Base-by-base conservation (phyloP, 2,113 vertebrate genomes). In the Chionis minor region DNA sequence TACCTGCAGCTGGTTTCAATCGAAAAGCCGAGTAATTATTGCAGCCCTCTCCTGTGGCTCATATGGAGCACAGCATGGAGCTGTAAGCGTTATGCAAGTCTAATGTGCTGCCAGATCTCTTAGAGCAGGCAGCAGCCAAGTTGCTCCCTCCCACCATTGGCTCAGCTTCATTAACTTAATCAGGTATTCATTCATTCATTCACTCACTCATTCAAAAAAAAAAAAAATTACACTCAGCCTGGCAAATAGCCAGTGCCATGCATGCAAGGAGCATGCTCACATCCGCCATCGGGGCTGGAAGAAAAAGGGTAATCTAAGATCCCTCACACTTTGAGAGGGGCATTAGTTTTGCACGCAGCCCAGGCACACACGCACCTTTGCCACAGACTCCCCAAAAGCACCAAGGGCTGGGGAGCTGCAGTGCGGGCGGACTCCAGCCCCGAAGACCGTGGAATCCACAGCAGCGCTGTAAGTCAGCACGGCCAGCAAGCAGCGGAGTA, bases 101-200 rank as follows among this genome's bases (percentile, higher is more conserved):
- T 98, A 98, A 98, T 94, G 97, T 96, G 98, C 98, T 98, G 98
- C 98, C 98, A 99, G 98, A 98, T 98, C 97, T 97, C 98, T 98
- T 49, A 14, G 97, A 97, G 97, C 98, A 98, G 97, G 98, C 96
- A 93, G 98, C 98, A 98, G 98, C 97, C 96, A 97, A 96, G 94
- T 92, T 32, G 63, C 97, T 98, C 98, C 98, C 96, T 98, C 97
- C 98, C 97, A 97, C 94, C 96, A 97, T 97, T 97, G 90, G 96
- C 98, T 98, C 92, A 88, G 95, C 96, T 94, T 97, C 97, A 98
- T 98, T 98, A 98, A 98, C 97, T 98, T 98, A 98, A 99, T 99
- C 99, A 99, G 98, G 99, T 99, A 98, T 98, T 99, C 98, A 99
- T 99, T 99, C 98, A 99, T 98, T 98, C 97, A 99, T 97, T 98